Evolutionary conservation across 2,797 vertebrate species (phyloP).

Genomic region (Enteromius fasciolatus): DNA sequence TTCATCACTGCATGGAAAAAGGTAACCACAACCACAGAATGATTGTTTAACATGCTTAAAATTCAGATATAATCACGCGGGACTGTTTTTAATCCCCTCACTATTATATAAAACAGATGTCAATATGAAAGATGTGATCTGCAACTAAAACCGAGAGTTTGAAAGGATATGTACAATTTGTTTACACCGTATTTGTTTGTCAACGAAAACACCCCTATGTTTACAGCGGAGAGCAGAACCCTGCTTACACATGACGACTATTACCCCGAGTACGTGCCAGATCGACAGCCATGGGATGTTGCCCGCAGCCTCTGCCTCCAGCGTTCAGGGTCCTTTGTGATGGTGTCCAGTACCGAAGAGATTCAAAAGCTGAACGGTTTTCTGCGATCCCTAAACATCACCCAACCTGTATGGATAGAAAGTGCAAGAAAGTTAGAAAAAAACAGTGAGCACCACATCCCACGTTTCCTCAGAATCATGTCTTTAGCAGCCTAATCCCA

Average conservation of each 20-base stretch:
- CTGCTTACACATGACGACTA: slow-evolving; percentile 58
- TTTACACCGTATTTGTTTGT: not conserved
- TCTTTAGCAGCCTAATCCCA: too few species aligned
- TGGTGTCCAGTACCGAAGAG: slow-evolving; percentile 61
- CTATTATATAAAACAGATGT: not conserved
- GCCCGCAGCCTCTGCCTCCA: slow-evolving; percentile 68
- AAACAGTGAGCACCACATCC: slow-evolving; percentile 67
- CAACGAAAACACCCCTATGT: slow-evolving; percentile 49
- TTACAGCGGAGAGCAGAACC: slow-evolving; percentile 61
- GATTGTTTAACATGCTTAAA: not conserved
- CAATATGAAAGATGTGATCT: not conserved
- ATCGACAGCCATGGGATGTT: slow-evolving; percentile 65
- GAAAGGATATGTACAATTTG: not conserved
- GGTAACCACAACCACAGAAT: slow-evolving; percentile 38
- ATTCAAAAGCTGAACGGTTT: slow-evolving; percentile 68
- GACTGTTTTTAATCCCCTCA: not conserved
- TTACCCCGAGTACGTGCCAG: slow-evolving; percentile 71
- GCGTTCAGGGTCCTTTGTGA: slow-evolving; percentile 69
- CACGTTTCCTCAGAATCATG: not conserved
- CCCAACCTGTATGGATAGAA: slow-evolving; percentile 77
- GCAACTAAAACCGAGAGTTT: not conserved
- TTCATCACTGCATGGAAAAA: slow-evolving; percentile 62
- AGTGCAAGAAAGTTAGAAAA: slow-evolving; percentile 57
- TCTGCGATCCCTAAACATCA: slow-evolving; percentile 75
- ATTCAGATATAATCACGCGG: not conserved